phyloP scores from a whole-genome alignment of 37 sponge, comb jelly and placozoan genomes.

The Geodia barretti region DNA sequence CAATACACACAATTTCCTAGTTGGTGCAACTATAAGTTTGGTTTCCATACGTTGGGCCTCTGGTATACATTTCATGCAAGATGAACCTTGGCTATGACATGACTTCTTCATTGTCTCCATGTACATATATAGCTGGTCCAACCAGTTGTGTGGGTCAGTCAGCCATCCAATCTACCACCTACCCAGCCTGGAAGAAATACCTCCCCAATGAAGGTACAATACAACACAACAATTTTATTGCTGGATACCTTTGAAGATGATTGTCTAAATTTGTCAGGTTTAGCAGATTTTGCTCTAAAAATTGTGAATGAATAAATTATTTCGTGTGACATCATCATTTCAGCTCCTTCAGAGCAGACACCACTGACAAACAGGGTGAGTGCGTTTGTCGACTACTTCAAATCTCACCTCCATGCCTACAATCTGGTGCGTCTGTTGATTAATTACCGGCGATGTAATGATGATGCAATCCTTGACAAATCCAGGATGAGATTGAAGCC shows the following conservation, averaged over 20 bases:
- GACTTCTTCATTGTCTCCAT: background rate
- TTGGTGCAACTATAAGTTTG: background rate
- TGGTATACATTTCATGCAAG: too few relatives aligned
- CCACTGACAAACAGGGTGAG: slow-evolving; percentile 10
- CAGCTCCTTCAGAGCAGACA: slow-evolving; percentile 20
- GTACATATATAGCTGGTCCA: background rate
- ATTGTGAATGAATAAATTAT: too few relatives aligned
- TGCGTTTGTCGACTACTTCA: slow-evolving; percentile 59
- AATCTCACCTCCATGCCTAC: background rate
- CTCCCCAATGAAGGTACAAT: slow-evolving; percentile 58
- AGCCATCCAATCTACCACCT: slow-evolving; percentile 39
- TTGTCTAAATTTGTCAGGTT: background rate
- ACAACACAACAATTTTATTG: background rate
- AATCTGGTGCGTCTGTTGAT: slow-evolving; percentile 15
- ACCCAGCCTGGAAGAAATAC: slow-evolving; percentile 64
- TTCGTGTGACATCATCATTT: too few relatives aligned
- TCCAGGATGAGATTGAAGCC: slow-evolving; percentile 54
- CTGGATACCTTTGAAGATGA: background rate
- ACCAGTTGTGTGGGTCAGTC: slow-evolving; percentile 48
- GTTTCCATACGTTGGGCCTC: background rate
- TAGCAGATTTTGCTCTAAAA: too few relatives aligned
- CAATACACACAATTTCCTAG: too few relatives aligned
- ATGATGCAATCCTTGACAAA: too few relatives aligned
- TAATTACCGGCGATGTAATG: too few relatives aligned
- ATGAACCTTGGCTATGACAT: background rate